These are phyloP conservation scores for Camelus bactrianus DNA, from an alignment of 2,113 vertebrate genomes.

Conservation along the genomic window DNA sequence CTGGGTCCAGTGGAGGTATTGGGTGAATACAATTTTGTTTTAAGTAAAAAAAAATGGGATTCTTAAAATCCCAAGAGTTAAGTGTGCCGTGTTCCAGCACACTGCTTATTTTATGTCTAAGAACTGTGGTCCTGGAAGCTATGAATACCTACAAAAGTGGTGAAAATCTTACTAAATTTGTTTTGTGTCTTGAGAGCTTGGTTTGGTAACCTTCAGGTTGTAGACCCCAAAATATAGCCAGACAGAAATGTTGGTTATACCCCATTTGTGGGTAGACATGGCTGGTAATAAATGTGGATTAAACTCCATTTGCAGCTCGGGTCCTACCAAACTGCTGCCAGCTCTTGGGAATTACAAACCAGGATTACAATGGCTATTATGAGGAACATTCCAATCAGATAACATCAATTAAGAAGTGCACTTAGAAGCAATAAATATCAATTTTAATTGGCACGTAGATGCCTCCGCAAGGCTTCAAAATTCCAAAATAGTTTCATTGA, in stretches of 20 bases:
- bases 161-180: background rate
- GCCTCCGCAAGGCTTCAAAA: background rate
- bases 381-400: background rate
- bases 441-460: background rate
- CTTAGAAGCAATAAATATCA: background rate
- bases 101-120: background rate
- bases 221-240: background rate
- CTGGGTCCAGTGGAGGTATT: background rate
- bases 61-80: background rate
- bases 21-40: background rate
- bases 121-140: background rate
- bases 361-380: background rate
- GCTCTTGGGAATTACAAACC: background rate
- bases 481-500: background rate
- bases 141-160: background rate
- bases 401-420: background rate
- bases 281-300: background rate
- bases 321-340: background rate
- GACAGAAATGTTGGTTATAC: background rate
- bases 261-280: background rate
- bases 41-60: background rate
- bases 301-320: background rate
- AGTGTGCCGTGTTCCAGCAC: background rate
- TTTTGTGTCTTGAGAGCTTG: background rate
- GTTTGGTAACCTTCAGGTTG: background rate